Percentiles rank a stretch among this genome's conserved stretches.
phyloP scores from a whole-genome alignment of 2,113 vertebrate species.

The Ameiurus melas region DNA sequence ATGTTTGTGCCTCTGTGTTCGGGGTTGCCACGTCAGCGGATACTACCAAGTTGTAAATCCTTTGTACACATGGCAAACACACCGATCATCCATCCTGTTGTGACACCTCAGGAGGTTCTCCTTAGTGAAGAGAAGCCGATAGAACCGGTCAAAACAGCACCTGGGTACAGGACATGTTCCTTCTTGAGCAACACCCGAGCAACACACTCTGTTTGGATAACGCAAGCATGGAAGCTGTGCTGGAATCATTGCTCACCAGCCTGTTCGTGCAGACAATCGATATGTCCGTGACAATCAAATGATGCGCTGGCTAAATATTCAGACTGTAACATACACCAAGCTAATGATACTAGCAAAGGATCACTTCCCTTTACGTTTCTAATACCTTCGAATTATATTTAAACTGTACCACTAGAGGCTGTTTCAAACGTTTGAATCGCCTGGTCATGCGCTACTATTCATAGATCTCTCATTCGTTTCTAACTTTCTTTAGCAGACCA shows the following conservation, averaged over 20 bases:
- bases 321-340: background rate
- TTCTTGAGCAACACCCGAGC: background rate
- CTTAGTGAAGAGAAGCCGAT: constrained; percentile 13
- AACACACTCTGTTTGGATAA: background rate
- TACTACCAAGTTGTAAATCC: background rate
- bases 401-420: no score
- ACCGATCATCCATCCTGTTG: background rate
- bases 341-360: background rate
- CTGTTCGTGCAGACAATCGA: background rate
- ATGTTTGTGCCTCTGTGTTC: background rate
- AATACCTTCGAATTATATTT: background rate
- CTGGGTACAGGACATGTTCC: background rate
- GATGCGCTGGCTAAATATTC: background rate
- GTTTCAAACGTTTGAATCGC: no score
- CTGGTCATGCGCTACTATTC: no score
- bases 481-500: no score
- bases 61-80: background rate
- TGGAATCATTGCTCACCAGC: background rate
- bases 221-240: background rate
- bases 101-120: background rate
- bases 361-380: background rate
- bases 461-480: no score
- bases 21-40: background rate
- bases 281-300: background rate
- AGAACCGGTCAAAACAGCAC: constrained; percentile 7